Base-by-base conservation (phyloP, 1,140 invertebrate species). In the Hycleus cichorii region DNA sequence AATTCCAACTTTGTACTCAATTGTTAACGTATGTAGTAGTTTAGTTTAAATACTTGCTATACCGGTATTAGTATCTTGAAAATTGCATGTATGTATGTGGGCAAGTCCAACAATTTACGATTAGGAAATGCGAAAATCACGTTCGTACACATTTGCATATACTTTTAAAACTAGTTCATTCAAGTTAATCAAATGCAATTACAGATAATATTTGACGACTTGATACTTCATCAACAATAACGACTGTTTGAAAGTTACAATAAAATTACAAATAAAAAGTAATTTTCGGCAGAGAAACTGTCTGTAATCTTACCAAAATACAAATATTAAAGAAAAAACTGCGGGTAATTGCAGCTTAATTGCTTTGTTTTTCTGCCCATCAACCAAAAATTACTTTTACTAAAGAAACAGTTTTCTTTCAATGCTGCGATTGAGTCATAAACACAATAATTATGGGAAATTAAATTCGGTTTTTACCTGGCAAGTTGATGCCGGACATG, bases 401-500 rank as follows among this genome's bases (percentile, higher is more conserved):
- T 5, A 32, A 18, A 18, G 18, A 18, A 18, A 18, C 18, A 18
- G 18, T 18, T 18, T 18, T 18, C 18, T 18, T 18, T 18, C 18
- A 18, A 18, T 2, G 18, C 18, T 18, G 1, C 18, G 32, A 32
- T 32, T 32, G 32, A 32, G 32, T 32, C 32, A 32, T 32, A 32
- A 32, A 32, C 7, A 32, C 4, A 32, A 32, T 32, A 32, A 32
- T 32, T 32, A 32, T 32, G 7, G 32, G 32, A 9, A 7, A 2
- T n/a, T n/a, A 42, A 42, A 42, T 7, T 42, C 10, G 10, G 9
- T 42, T 4, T 11, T 42, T 74, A 81, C 79, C 79, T 74, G 79
- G 79, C 64, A 81, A 69, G 70, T 80, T 77, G 59, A 80, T 78
- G 47, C 79, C 79, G 51, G 78, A 77, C 72, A 77, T 76, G 40